Conservation (phyloP, 1,140 invertebrate genomes). For the Stratiolaelaps scimitus region DNA sequence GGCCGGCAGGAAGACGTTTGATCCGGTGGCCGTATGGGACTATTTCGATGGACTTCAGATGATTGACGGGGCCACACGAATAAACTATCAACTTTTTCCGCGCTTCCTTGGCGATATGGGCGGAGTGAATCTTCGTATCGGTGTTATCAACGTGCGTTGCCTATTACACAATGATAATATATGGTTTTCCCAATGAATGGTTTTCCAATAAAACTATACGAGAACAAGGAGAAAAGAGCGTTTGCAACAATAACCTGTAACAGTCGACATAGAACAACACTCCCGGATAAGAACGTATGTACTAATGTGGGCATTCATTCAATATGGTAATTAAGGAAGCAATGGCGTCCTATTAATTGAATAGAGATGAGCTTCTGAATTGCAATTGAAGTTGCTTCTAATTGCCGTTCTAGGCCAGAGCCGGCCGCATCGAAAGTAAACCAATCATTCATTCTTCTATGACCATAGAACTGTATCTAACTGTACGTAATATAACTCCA, state of each 20-base stretch:
- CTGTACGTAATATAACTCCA: neutral
- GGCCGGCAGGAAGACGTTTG: constrained; percentile 16
- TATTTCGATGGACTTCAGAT: constrained; percentile 24
- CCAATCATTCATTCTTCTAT: neutral
- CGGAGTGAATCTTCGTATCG: constrained; percentile 34
- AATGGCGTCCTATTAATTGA: neutral
- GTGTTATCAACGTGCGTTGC: constrained; percentile 34
- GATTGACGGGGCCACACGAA: constrained; percentile 3
- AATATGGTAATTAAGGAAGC: neutral
- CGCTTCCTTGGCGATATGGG: constrained; percentile 32
- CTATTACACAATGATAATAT: neutral
- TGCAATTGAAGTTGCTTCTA: no score
- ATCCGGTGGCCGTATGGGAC: constrained; percentile 11
- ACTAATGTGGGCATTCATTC: no score
- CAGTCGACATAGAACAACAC: no score
- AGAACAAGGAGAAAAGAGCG: no score
- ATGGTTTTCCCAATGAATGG: neutral
- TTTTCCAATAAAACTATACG: neutral
- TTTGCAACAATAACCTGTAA: no score
- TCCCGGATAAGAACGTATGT: no score
- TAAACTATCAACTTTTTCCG: constrained; percentile 30
- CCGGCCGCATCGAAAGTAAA: no score
- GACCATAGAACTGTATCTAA: neutral
- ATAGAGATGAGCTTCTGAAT: no score
- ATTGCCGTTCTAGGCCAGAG: no score